Base-by-base conservation (phyloP, 2,888 invertebrate species). In the Xestia rhomboidea region DNA sequence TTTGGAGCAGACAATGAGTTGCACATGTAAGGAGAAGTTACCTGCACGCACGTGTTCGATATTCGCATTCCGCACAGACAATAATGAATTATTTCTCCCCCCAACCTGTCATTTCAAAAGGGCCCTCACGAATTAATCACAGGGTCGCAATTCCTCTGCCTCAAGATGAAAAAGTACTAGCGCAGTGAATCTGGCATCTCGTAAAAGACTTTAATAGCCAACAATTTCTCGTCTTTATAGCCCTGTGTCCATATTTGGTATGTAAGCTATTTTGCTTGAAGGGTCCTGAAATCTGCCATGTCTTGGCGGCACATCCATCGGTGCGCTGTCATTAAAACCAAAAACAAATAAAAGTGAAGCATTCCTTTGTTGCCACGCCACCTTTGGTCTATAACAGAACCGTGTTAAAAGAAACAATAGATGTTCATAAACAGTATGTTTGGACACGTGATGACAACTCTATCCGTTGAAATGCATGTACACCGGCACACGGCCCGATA, bases 1-100 rank as follows among this genome's bases (percentile, higher is more conserved):
- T 94, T 93, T 92, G 86, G 86, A 84, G 87, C 82, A 91, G 89
- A 96, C 96, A 96, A 96, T 95, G 90, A 89, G 90, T 92, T 95
- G 95, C 96, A 96, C 96, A 96, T 96, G 96, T 94, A 73, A 70
- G 90, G 34, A 93, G 86, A 87, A 86, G 83, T 93, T 96, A 96
- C 96, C 96, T 96, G 96, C 94, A 93, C 95, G 95, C 96, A 96
- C 96, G 96, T 96, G 96, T 96, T 95, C 94, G 89, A 91, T 90
- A 93, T 95, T 95, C 94, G 93, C 94, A 94, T 95, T 94, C 93
- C 87, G 82, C 84, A 82, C 91, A 88, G 89, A 92, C 91, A 93
- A 92, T 92, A 92, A 92, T 91, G 91, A 91, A 88, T 88, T 87
- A 85, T 88, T 87, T 89, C 68, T 80, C 82, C 90, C 82, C 76